Conservation (phyloP, 1,140 invertebrate species). For the Diorhabda elongata region DNA sequence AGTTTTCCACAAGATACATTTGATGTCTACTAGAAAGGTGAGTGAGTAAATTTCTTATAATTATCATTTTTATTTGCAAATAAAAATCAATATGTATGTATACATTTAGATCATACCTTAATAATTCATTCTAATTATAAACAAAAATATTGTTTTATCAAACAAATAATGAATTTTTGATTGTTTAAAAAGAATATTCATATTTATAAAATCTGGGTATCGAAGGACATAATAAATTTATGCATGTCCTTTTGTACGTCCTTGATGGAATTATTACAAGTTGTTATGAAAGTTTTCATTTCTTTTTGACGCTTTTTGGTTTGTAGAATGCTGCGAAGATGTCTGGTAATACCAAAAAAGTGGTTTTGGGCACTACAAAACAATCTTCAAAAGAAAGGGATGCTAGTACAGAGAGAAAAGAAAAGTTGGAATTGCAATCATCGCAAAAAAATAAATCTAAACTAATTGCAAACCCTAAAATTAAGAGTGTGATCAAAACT, state of each 20-base stretch:
- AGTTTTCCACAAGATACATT: no score
- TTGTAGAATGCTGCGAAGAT: slow-evolving; percentile 11
- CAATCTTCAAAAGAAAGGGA: slow-evolving; percentile 6
- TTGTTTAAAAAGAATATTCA: no score
- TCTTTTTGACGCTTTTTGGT: background rate
- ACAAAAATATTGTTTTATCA: no score
- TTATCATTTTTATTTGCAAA: slow-evolving; percentile 11
- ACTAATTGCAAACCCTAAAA: slow-evolving; percentile 9
- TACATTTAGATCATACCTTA: no score
- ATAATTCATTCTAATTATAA: no score
- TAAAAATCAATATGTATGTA: background rate
- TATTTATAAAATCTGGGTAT: no score
- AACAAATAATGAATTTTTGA: no score
- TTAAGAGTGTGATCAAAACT: background rate
- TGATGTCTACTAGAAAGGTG: slow-evolving; percentile 35
- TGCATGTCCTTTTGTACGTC: no score
- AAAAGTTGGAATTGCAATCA: background rate
- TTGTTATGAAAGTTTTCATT: no score
- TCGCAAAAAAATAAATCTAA: background rate
- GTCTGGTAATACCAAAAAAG: slow-evolving; percentile 9
- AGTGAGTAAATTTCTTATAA: slow-evolving; percentile 5
- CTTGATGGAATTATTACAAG: no score
- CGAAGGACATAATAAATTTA: no score
- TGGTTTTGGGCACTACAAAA: slow-evolving; percentile 7
- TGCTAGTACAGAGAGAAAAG: slow-evolving; percentile 11